Base-by-base conservation (phyloP, 2,888 invertebrate species). In the Leucophora obtusa region DNA sequence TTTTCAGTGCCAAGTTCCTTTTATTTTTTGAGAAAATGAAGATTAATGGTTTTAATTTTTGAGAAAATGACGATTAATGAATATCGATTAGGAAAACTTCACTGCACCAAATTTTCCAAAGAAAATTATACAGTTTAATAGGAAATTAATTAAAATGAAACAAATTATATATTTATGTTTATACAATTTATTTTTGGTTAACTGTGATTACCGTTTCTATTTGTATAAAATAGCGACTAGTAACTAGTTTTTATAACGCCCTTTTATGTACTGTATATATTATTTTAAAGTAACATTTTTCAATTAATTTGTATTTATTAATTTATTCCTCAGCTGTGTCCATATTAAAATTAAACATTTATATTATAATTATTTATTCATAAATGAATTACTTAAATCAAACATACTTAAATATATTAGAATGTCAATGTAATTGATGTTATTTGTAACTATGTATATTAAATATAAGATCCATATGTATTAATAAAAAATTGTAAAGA, bases 361-460 rank as follows among this genome's bases (percentile, higher is more conserved):
- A 17, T 35, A 21, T 59, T 28, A n/a, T 47, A 68, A 35, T 33
- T 24, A 62, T 53, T 33, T 24, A 62, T 53, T n/a, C 53, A 54
- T 38, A 53, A 58, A 54, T n/a, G 24, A 70, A 59, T 10, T 66
- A 54, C 54, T 78, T 72, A 72, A 78, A 74, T 66, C 38, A 66
- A 54, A 70, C 53, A 21, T 53, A 56, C 47, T 68, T 68, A 56
- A 63, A 35, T 68, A 28, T 56, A 53, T 10, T 51, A 17, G 53
- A 11, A 18, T 51, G 70, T 80, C 75, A 80, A 80, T 80, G 6
- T 71, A 80, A 80, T 80, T 80, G 71, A 75, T 80, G 56, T 62
- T 15, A 66, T 47, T 14, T 47, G 28, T 70, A 51, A 21, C 33
- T 51, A 5, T 24, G 24, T 69, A 38, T 28, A 35, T 53, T 63